Conservation (phyloP, 2,797 vertebrate species). For the Phaenicophaeus curvirostris region DNA sequence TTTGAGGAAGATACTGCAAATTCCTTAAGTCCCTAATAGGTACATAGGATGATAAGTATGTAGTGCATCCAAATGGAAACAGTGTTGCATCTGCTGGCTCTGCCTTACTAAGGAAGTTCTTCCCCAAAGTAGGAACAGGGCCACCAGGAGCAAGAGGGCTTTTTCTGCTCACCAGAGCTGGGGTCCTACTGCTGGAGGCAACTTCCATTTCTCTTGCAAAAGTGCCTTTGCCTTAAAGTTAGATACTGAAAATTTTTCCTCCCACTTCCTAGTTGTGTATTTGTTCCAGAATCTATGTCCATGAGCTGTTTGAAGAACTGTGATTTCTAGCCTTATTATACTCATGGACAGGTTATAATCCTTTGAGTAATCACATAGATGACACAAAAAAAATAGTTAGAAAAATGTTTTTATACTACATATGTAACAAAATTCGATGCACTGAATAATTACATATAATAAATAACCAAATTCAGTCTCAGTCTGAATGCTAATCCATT, state of each 20-base stretch:
- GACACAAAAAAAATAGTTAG: background rate
- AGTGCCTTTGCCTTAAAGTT: background rate
- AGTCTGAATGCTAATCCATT: background rate
- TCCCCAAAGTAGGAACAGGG: background rate
- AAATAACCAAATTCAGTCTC: background rate
- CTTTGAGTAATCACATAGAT: background rate
- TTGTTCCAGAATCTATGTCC: background rate
- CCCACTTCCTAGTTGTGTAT: fast-evolving
- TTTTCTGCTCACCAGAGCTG: background rate
- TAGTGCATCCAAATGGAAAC: background rate
- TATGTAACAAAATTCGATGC: background rate
- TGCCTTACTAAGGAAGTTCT: background rate
- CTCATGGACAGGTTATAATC: background rate
- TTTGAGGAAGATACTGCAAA: background rate
- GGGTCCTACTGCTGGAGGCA: background rate
- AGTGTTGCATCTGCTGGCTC: background rate
- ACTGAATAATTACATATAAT: background rate
- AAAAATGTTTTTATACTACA: background rate
- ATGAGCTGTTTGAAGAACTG: background rate
- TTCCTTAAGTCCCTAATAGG: background rate
- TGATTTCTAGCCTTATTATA: background rate
- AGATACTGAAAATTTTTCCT: background rate
- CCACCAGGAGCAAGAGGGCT: background rate
- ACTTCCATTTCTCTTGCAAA: background rate
- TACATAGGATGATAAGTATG: background rate